phyloP scores from a whole-genome alignment of 92 coral and sea anemone genomes.

The Paragorgia papillata region DNA sequence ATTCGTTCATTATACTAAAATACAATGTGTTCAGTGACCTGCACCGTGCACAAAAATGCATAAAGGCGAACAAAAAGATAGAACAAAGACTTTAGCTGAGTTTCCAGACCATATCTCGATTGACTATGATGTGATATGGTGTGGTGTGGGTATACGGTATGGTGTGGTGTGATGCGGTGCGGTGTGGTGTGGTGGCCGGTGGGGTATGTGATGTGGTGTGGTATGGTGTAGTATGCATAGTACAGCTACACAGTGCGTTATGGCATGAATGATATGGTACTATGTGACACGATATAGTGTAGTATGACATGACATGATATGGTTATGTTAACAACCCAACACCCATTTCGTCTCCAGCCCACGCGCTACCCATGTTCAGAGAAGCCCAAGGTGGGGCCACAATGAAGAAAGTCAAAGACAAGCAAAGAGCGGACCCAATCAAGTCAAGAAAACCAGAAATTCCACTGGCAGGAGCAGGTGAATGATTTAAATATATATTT shows the following conservation, averaged over 20 bases:
- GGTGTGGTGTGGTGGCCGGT: constrained; percentile 12
- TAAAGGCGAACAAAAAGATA: too few species aligned
- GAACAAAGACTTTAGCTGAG: background rate
- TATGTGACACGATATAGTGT: too few species aligned
- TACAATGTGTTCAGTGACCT: too few species aligned
- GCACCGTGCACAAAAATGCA: too few species aligned
- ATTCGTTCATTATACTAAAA: too few species aligned
- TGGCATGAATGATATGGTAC: too few species aligned
- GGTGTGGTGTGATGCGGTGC: background rate
- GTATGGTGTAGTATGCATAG: too few species aligned
- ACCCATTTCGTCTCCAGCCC: constrained; percentile 71
- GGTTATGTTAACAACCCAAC: too few species aligned
- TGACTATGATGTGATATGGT: too few species aligned
- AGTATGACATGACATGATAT: too few species aligned
- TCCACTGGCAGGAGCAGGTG: constrained; percentile 96
- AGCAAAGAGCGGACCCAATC: constrained; percentile 81
- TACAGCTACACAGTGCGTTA: too few species aligned
- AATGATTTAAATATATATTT: background rate
- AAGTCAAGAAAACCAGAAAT: constrained; percentile 88
- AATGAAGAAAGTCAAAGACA: constrained; percentile 92
- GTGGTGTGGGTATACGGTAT: too few species aligned
- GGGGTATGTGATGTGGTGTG: background rate
- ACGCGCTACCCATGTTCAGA: constrained; percentile 96
- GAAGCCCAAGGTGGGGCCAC: constrained; percentile 75
- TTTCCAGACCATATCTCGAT: background rate